These are phyloP conservation scores for Vesta saturnalis DNA, from an alignment of 2,888 invertebrate species.

Conservation along the genomic window DNA sequence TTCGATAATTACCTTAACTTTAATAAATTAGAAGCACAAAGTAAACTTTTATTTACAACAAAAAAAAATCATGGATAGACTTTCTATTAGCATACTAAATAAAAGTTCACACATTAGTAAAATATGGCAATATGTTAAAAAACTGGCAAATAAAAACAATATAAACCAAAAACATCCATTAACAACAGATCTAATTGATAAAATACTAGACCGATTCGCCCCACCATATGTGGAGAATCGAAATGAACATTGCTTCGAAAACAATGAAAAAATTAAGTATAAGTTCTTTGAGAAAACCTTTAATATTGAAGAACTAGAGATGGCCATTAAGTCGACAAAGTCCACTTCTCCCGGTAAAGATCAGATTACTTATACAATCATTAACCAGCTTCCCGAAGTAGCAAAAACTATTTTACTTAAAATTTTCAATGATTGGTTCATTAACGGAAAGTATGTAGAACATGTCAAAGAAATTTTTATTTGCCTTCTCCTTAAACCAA, in stretches of 20 bases:
- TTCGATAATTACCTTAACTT: neutral
- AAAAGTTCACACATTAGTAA: neutral
- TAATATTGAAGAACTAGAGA: too few species aligned
- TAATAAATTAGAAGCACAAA: neutral
- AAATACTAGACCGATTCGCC: neutral
- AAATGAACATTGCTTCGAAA: too few species aligned
- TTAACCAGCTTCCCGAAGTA: neutral
- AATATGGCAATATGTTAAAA: neutral
- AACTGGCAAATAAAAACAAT: neutral
- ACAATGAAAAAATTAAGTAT: too few species aligned
- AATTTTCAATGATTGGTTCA: neutral
- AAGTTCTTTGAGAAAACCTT: too few species aligned
- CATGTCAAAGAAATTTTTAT: neutral
- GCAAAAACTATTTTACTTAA: neutral
- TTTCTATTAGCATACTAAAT: neutral
- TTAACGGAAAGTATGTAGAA: neutral
- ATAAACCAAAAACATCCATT: neutral
- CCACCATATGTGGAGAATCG: neutral
- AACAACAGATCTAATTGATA: neutral
- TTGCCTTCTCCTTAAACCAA: neutral
- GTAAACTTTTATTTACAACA: neutral
- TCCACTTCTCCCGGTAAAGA: neutral
- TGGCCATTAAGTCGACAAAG: neutral
- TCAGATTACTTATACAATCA: neutral
- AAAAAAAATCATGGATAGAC: neutral